phyloP scores from a whole-genome alignment of 2,113 vertebrate species.

The Salvator merianae region DNA sequence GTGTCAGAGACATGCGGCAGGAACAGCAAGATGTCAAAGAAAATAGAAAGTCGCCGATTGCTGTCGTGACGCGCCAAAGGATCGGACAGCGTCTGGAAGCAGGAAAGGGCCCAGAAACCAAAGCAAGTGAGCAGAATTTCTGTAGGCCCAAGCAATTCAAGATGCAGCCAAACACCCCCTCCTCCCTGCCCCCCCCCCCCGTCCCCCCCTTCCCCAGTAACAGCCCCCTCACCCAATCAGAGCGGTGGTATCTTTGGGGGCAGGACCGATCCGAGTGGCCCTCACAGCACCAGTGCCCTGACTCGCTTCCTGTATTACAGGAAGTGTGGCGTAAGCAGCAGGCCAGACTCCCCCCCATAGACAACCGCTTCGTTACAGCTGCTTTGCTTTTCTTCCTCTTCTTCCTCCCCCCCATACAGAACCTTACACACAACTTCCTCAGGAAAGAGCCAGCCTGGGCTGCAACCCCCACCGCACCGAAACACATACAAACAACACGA shows the following conservation, averaged over 20 bases:
- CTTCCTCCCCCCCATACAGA: not conserved
- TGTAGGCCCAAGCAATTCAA: not conserved
- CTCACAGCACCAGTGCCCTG: constrained; percentile 87
- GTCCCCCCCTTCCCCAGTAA: constrained; percentile 56
- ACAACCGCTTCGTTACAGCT: too few species aligned
- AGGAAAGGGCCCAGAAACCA: too few species aligned
- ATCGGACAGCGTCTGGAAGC: too few species aligned
- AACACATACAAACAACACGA: not conserved
- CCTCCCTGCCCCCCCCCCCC: constrained; percentile 69
- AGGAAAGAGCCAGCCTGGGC: constrained; percentile 2
- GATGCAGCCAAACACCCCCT: constrained; percentile 62
- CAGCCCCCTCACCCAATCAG: constrained; percentile 82
- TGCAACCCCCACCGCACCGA: too few species aligned
- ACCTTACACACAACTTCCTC: constrained; percentile 11
- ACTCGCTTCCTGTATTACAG: constrained; percentile 85
- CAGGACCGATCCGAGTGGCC: constrained; percentile 86
- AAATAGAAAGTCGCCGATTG: not conserved
- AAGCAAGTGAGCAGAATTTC: not conserved
- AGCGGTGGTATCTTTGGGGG: constrained; percentile 70
- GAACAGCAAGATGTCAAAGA: not conserved
- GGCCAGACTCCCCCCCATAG: not conserved
- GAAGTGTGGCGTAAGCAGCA: constrained; percentile 34
- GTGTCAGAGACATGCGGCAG: not conserved
- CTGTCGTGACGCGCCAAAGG: not conserved
- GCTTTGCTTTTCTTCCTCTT: constrained; percentile 12